These are phyloP conservation scores for Pandion haliaetus DNA, from an alignment of 2,113 vertebrate genomes.

Conservation along the genomic window DNA sequence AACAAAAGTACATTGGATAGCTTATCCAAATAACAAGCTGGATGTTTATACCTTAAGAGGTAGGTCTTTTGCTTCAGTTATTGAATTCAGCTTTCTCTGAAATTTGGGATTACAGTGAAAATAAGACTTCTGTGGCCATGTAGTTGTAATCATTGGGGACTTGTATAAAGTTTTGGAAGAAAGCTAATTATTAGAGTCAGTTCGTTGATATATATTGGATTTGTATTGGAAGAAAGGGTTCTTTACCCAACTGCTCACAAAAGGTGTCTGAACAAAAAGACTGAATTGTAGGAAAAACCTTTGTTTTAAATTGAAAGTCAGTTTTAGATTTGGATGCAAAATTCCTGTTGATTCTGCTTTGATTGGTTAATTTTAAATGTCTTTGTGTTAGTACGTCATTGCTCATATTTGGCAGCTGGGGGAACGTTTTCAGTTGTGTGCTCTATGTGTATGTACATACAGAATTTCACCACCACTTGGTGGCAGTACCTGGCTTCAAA, in stretches of 20 bases:
- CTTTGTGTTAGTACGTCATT: background rate
- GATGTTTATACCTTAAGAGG: background rate
- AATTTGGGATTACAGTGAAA: background rate
- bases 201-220: background rate
- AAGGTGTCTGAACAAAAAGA: background rate
- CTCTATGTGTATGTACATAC: background rate
- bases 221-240: background rate
- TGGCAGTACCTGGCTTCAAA: constrained; percentile 77
- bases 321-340: background rate
- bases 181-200: background rate
- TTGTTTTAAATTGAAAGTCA: background rate
- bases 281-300: rapidly evolving
- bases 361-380: background rate
- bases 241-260: background rate
- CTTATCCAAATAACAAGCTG: background rate
- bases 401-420: background rate
- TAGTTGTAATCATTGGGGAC: background rate
- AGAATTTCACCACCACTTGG: constrained; percentile 72
- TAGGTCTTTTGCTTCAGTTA: background rate
- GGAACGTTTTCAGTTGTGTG: background rate
- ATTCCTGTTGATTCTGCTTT: background rate
- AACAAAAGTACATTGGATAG: background rate
- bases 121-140: background rate
- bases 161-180: background rate
- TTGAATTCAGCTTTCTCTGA: background rate